Conservation (phyloP, 2,888 invertebrate species). For the Temnothorax ravouxi region DNA sequence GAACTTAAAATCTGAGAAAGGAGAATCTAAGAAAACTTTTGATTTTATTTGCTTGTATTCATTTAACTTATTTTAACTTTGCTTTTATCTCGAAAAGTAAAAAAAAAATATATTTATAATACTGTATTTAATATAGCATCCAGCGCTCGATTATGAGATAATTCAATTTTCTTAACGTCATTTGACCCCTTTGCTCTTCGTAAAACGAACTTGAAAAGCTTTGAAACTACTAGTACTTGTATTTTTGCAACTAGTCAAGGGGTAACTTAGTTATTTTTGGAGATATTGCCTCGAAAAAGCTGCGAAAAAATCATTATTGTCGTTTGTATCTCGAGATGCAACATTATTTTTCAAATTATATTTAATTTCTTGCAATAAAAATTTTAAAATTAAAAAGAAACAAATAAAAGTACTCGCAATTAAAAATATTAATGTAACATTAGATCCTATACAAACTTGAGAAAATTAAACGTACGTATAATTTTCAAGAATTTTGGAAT, state of each 20-base stretch:
- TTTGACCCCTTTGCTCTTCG: conserved; percentile 18
- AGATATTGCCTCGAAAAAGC: not conserved
- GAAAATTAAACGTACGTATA: not conserved
- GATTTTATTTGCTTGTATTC: not conserved
- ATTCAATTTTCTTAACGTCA: conserved; percentile 22
- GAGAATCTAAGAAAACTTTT: not conserved
- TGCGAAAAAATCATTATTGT: not conserved
- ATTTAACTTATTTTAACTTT: not conserved
- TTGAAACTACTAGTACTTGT: not conserved
- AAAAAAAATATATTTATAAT: not conserved
- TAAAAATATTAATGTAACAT: not conserved
- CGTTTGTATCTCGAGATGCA: not conserved
- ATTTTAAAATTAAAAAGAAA: not conserved
- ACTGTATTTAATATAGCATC: not conserved
- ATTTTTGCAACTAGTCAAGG: conserved; percentile 18
- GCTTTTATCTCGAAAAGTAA: not conserved
- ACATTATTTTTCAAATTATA: not conserved
- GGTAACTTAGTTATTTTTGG: conserved; percentile 24
- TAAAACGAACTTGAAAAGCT: conserved; percentile 4
- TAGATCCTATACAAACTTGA: not conserved
- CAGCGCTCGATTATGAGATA: not conserved
- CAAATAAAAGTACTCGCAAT: not conserved
- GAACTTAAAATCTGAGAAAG: not conserved
- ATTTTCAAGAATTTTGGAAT: not conserved
- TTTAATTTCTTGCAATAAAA: not conserved